Conservation (phyloP, 64 coral and sea anemone species). For the Acropora yongei region DNA sequence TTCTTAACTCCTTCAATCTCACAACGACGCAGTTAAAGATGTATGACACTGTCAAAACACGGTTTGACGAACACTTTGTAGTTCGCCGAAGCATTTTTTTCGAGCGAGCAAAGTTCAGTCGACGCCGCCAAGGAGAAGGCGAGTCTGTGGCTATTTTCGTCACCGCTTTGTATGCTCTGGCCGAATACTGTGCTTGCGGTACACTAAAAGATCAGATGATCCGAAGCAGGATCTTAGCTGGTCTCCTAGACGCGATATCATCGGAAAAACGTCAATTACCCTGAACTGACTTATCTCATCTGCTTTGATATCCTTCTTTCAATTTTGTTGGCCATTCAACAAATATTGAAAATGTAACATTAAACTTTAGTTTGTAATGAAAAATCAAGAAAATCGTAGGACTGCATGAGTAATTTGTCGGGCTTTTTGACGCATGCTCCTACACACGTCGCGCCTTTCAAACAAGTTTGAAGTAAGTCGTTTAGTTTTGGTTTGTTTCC, state of each 20-base stretch:
- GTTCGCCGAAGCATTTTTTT: slow-evolving; percentile 48
- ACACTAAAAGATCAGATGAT: slow-evolving; percentile 69
- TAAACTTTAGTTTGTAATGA: too few relatives aligned
- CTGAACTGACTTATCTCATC: slow-evolving; percentile 14
- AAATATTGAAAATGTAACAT: too few relatives aligned
- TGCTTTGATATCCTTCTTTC: too few relatives aligned
- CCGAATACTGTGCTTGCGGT: slow-evolving; percentile 46
- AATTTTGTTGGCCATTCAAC: too few relatives aligned
- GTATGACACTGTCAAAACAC: slow-evolving; percentile 14
- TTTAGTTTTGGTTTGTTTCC: too few relatives aligned
- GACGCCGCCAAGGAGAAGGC: slow-evolving; percentile 28
- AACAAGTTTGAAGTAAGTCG: too few relatives aligned
- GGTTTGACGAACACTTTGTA: slow-evolving; percentile 53
- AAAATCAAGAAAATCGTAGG: too few relatives aligned
- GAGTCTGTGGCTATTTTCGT: slow-evolving; percentile 52
- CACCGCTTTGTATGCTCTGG: slow-evolving; percentile 43
- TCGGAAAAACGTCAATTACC: slow-evolving; percentile 67
- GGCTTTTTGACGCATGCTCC: too few relatives aligned
- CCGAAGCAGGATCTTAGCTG: slow-evolving; percentile 53
- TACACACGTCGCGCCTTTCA: too few relatives aligned
- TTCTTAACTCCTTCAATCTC: slow-evolving; percentile 39
- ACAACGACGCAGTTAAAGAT: slow-evolving; percentile 20
- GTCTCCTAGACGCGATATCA: slow-evolving; percentile 44
- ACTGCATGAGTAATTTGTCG: too few relatives aligned
- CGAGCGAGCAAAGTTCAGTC: slow-evolving; percentile 64